Evolutionary conservation across 2,797 vertebrate species (phyloP).

Genomic region (Spinibarbus caldwelli): DNA sequence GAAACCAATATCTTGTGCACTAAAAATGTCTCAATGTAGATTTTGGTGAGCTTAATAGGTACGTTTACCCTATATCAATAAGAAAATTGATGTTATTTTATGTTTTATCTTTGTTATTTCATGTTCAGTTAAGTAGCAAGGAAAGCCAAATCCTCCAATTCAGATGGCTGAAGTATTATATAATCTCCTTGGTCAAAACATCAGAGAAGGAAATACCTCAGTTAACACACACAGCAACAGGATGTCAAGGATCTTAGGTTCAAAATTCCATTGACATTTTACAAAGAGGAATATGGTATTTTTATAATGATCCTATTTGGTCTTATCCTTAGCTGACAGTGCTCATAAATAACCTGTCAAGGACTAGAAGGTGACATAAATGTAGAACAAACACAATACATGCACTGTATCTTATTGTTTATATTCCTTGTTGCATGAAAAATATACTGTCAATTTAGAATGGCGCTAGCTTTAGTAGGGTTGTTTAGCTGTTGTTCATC

Average conservation of each 20-base stretch:
- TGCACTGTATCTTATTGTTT: background rate
- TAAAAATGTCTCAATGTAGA: too few relatives aligned
- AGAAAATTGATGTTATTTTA: slow-evolving; percentile 52
- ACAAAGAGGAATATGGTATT: slow-evolving; percentile 12
- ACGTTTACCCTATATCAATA: slow-evolving; percentile 55
- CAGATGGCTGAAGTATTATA: background rate
- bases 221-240: background rate
- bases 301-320: slow-evolving; percentile 10
- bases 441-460: background rate
- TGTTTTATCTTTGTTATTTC: background rate
- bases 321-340: background rate
- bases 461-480: background rate
- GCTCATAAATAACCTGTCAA: background rate
- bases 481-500: slow-evolving; percentile 1
- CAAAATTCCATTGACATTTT: background rate
- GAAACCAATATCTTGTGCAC: too few relatives aligned
- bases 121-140: background rate
- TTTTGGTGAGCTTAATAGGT: too few relatives aligned
- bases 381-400: background rate
- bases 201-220: background rate
- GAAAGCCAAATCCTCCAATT: background rate
- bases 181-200: background rate
- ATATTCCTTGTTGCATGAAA: background rate
- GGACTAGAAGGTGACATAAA: background rate
- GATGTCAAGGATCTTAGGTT: background rate